Evolutionary conservation across 2,113 vertebrate genomes (phyloP), one percentile per base, ranked within the genome.

Genomic region (cattle (Bos taurus)): DNA sequence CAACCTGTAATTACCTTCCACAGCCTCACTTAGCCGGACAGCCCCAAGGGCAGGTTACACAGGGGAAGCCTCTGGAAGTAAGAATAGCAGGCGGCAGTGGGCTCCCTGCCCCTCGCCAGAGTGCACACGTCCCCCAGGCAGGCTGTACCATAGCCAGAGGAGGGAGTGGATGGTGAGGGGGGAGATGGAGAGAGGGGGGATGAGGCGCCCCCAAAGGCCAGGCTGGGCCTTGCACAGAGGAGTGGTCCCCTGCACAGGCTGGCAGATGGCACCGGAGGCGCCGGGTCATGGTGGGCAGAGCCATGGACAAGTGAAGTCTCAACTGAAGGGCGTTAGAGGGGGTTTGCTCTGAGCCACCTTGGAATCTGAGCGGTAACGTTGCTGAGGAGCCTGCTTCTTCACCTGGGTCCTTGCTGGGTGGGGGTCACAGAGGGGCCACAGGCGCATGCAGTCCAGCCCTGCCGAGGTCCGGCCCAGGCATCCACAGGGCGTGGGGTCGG

Each of bases 61-160:
- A 6, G 43, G 26, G 0, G 3, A 28, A 36, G 17, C 9, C 57
- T 36, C 5, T 6, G 11, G 36, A 25, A 36, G 48, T 2, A 15
- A 28, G 11, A 12, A 16, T 0, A 25, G 52, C 57, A 25, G 19
- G n/a, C n/a, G 0, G 19, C 19, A 21, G 23, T 28, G 40, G 23
- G 5, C 11, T 1, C 52, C 15, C 50, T 2, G 9, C 46, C 43
- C 1, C 8, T 1, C 6, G 1, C 43, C n/a, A 1, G n/a, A 36
- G 23, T 64, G 11, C 40, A 14, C 3, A 1, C 6, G 2, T 3
- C 48, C 5, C 21, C 25, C 30, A 25, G 8, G 2, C 19, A 17
- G 33, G 2, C 26, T 62, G 60, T 60, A 23, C 36, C 7, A 23
- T 10, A 40, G 23, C 13, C 46, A 52, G 60, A 52, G 12, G 59